These are phyloP conservation scores for Mus musculus DNA, from an alignment of 2,113 vertebrate genomes.

Conservation along the genomic window GRCm39 chrX:44853501-44854000, in stretches of 20 bases:
- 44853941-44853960: background rate
- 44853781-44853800: background rate
- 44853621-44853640: background rate
- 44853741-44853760: background rate
- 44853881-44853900: background rate
- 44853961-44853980: background rate
- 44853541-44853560: background rate
- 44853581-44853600: background rate
- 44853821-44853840: background rate
- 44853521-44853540: background rate
- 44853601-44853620: background rate
- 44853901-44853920: no score
- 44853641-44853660: no score
- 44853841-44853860: background rate
- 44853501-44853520: background rate
- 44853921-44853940: background rate
- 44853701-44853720: background rate
- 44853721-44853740: background rate
- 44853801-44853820: background rate
- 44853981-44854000: background rate
- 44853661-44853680: background rate
- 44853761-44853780: background rate
- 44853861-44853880: background rate
- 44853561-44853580: background rate
- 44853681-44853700: background rate